Conservation (phyloP, 2,113 vertebrate genomes). For the Tragelaphus buxtoni region DNA sequence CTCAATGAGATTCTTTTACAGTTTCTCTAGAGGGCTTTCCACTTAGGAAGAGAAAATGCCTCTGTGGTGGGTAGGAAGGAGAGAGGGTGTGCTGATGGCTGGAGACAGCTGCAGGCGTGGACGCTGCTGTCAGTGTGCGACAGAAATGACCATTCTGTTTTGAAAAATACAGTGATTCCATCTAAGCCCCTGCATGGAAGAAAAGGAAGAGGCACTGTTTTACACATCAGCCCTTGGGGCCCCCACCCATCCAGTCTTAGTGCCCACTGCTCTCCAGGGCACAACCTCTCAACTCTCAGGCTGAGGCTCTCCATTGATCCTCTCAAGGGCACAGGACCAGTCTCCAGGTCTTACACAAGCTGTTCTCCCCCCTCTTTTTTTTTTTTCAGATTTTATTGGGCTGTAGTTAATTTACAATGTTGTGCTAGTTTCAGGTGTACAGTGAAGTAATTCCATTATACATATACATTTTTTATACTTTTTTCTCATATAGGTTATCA, state of each 20-base stretch:
- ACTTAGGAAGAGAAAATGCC: background rate
- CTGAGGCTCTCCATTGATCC: background rate
- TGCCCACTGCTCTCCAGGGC: background rate
- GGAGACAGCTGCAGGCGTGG: background rate
- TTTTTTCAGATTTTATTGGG: background rate
- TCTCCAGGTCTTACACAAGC: background rate
- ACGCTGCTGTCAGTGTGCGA: slow-evolving; percentile 44
- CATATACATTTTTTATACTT: background rate
- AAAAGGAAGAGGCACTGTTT: background rate
- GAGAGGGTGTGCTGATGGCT: background rate
- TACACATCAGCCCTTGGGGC: background rate
- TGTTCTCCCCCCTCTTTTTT: background rate
- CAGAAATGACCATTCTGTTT: slow-evolving; percentile 43
- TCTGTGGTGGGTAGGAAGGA: background rate
- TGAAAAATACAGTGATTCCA: background rate
- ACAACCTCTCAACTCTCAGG: background rate
- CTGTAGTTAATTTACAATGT: background rate
- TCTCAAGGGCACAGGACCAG: background rate
- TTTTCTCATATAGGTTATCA: background rate
- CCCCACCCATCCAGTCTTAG: background rate
- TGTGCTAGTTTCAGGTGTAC: background rate
- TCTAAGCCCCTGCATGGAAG: background rate
- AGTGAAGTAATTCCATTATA: background rate
- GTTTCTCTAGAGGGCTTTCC: background rate
- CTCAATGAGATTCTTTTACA: background rate